phyloP scores from a whole-genome alignment of 2,888 invertebrate genomes.

The Congeria kusceri region DNA sequence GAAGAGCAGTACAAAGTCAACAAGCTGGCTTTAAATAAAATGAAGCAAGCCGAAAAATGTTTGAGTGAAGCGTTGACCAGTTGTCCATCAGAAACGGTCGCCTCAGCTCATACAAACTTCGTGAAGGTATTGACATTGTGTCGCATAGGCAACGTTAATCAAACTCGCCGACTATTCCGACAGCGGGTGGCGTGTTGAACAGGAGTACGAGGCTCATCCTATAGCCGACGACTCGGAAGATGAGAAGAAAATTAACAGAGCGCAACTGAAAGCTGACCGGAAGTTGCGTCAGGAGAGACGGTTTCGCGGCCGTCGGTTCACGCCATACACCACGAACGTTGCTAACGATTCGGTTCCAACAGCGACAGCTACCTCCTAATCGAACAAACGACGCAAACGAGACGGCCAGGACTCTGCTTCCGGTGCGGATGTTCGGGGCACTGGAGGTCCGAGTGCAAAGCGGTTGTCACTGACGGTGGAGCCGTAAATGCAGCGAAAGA shows the following conservation, averaged over 20 bases:
- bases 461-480: background rate
- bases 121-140: constrained; percentile 30
- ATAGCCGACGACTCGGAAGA: constrained; percentile 33
- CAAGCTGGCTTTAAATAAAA: constrained; percentile 9
- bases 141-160: constrained; percentile 13
- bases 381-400: background rate
- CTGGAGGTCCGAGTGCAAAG: constrained; percentile 32
- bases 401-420: constrained; percentile 43
- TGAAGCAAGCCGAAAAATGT: constrained; percentile 10
- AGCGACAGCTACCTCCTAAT: too few relatives aligned
- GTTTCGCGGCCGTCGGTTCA: constrained; percentile 1
- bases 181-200: constrained; percentile 23
- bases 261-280: constrained; percentile 13
- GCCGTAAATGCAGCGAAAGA: background rate
- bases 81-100: background rate
- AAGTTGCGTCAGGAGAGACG: constrained; percentile 12
- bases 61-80: background rate
- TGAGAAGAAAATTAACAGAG: constrained; percentile 24
- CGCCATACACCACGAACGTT: constrained; percentile 11
- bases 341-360: background rate
- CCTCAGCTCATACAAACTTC: constrained; percentile 14
- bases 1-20: constrained; percentile 37
- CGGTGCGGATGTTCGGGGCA: constrained; percentile 30
- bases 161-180: constrained; percentile 28
- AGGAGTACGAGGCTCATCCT: constrained; percentile 33